Evolutionary conservation across 2,113 vertebrate species (phyloP), one percentile per base, ranked within the genome.

Genomic region (Orientallactaga bullata): DNA sequence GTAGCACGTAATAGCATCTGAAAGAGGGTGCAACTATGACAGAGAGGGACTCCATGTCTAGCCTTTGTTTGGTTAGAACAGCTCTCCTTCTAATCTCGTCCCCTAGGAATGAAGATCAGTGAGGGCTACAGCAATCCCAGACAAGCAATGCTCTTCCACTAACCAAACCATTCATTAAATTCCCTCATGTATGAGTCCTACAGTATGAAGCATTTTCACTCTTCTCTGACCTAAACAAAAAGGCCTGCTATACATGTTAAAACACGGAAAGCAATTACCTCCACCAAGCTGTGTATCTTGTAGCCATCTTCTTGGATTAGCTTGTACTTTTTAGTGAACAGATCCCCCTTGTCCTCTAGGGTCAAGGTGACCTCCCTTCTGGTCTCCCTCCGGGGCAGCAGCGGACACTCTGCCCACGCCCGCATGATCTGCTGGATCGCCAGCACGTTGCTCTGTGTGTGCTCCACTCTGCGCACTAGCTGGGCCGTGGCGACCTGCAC

Each of bases 331-430:
- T 96, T 98, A 88, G 78, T 92, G 51, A 99, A 94, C 32, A 94
- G 92, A 63, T 98, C 98, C 12, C 89, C 93, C 94, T 97, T 98
- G 96, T 99, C 98, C 10, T 99, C 98, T 90, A 98, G 88, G 77
- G 96, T 97, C 11, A 99, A 97, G 5, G 98, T 73, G 0, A 95
- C 26, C 69, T 98, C 98, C 96, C 97, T 98, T 81, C 97, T 98
- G 96, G 96, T 98, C 92, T 99, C 98, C 74, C 98, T 98, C 95
- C 98, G 97, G 96, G 97, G 98, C 90, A 98, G 98, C 81, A 98
- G 93, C 0, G 94, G 81, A 51, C 97, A 97, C 87, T 98, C 98
- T 6, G 98, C 96, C 98, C 98, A 99, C 7, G 87, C 61, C 12
- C 96, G 98, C 98, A 98, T 98, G 71, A 97, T 95, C n/a, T 95